Evolutionary conservation across 2,888 invertebrate genomes (phyloP), one percentile per base, ranked within the genome.

Genomic region (Adelphocoris suturalis): DNA sequence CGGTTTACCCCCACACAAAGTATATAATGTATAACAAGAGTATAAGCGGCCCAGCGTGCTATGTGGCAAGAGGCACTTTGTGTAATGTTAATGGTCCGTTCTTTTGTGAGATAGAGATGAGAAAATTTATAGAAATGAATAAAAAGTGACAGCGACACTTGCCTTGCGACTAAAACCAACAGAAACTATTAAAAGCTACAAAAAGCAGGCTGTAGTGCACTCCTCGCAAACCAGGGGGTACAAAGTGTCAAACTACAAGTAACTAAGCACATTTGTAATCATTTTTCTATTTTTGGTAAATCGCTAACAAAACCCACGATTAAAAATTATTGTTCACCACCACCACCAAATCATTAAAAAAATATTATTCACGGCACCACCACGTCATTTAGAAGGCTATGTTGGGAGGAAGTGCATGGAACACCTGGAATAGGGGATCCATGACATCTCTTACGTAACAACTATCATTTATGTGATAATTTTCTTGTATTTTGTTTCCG

Each of bases 21-120:
- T n/a, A n/a, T n/a, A 88, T 88, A 88, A 19, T 86, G 80, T 89
- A 89, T 91, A 91, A 91, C 91, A 91, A 91, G 90, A 89, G 90
- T 90, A 87, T 88, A 91, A 91, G 91, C 91, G 90, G 91, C 91
- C 91, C 91, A 91, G 91, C 91, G 90, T 91, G 91, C 91, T 91
- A 91, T 90, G 90, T 90, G 91, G 91, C 91, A 91, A 90, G 91
- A 91, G 91, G 91, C 91, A 91, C 91, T 91, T 91, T 90, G 90
- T 91, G 90, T 90, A 90, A 89, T 86, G 90, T 91, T 90, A 91
- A 90, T 90, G 91, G 91, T 91, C 91, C 91, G 91, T 91, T 91
- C 91, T 91, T 91, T 91, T 90, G 90, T 91, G 90, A 91, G 90
- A 91, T 82, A 90, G 85, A 90, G 82, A 86, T 90, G 86, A 90